A percentile compares a stretch with the other conserved stretches of the same genome.
phyloP scores from a whole-genome alignment of 2,888 invertebrate genomes.

The Pandemis cinnamomeana region DNA sequence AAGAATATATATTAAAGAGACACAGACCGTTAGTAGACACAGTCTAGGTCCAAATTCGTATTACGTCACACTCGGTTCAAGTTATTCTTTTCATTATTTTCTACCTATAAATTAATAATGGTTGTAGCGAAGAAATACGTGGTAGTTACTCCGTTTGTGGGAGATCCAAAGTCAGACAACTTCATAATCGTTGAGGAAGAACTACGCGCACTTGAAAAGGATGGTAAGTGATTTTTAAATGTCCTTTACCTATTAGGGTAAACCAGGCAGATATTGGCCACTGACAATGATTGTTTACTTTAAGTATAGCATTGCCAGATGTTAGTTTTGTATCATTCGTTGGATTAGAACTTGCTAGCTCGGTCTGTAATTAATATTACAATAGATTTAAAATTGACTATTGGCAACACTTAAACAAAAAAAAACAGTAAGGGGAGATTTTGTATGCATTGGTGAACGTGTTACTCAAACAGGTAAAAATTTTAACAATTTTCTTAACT shows the following conservation, averaged over 20 bases:
- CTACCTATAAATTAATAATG: constrained; percentile 59
- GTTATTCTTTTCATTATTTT: background rate
- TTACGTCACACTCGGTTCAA: background rate
- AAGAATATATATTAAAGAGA: background rate
- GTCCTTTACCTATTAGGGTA: background rate
- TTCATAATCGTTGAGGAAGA: constrained; percentile 86
- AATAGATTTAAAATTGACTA: too few relatives aligned
- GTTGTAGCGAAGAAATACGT: constrained; percentile 85
- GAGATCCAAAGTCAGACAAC: constrained; percentile 85
- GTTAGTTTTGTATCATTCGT: too few relatives aligned
- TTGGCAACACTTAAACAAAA: too few relatives aligned
- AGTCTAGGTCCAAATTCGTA: background rate
- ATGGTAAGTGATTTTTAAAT: constrained; percentile 79
- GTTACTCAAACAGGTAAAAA: too few relatives aligned
- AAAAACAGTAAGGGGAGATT: too few relatives aligned
- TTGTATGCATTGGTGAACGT: too few relatives aligned
- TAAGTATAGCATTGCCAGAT: too few relatives aligned
- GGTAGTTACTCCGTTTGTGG: constrained; percentile 83
- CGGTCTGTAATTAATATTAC: too few relatives aligned
- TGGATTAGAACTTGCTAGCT: too few relatives aligned
- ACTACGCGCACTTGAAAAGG: constrained; percentile 83
- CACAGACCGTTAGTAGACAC: background rate
- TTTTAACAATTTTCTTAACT: too few relatives aligned
- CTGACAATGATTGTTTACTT: too few relatives aligned
- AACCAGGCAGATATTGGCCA: too few relatives aligned